Evolutionary conservation across 2,113 vertebrate genomes (phyloP), one percentile per base, ranked within the genome.

Genomic region (Dryoscopus gambensis): DNA sequence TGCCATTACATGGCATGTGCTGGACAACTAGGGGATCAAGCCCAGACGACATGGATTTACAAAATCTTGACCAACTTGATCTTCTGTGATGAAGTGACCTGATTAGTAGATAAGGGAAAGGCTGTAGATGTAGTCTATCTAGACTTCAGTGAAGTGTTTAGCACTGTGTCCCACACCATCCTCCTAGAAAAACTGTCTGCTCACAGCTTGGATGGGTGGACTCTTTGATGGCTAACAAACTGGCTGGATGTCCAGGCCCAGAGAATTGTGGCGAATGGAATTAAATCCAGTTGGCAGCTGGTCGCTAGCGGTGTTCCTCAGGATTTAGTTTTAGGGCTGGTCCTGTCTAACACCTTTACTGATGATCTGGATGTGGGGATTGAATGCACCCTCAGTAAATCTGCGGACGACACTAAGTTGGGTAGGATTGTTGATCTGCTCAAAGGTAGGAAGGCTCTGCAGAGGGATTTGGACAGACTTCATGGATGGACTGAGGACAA

Each of bases 221-320:
- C 30, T 19, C 28, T 47, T n/a, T 27, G 28, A 22, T 73, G 17
- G 8, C 27, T 65, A 28, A 55, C 53, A 84, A 39, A 33, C 6
- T 28, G 23, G 7, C 59, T 65, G 59, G n/a, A 65, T 85, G 30
- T 15, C 30, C 15, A 40, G 42, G 30, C 24, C 30, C 24, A 42
- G 35, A 49, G 24, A 75, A 40, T 13, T 24, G 42, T 20, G 19
- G 60, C 5, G 17, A 57, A 56, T 56, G 30, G 30, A 56, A 15
- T 65, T 75, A 30, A 49, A 55, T 28, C 23, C 23, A n/a, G 15
- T 20, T 49, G 50, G 28, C 50, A 39, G 49, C n/a, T 0, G 1
- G 19, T 39, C 0, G 0, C n/a, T n/a, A 2, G 5, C 9, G 6
- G 5, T 56, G 40, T 12, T 56, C 18, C 24, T 9, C 42, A 20